Percentiles rank a stretch among this genome's conserved stretches.
Conservation (phyloP, 2,113 vertebrate genomes). For the Cyphomyrus discorhynchus region DNA sequence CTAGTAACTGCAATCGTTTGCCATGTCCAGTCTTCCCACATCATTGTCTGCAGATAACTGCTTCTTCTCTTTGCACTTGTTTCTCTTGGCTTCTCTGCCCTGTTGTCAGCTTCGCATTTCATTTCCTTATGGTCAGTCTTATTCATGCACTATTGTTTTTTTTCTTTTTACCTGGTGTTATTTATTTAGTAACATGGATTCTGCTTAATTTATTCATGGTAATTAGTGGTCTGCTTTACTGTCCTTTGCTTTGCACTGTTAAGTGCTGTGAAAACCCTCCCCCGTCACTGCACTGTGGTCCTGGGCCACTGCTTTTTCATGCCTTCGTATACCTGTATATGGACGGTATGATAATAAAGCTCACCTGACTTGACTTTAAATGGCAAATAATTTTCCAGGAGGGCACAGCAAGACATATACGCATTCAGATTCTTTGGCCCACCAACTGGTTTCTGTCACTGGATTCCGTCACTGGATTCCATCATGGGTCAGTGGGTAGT, state of each 20-base stretch:
- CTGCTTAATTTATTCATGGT: neutral
- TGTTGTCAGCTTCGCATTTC: neutral
- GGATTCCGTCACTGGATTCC: neutral
- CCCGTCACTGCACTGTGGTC: neutral
- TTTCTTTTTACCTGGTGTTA: neutral
- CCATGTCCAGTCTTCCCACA: neutral
- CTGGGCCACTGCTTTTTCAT: neutral
- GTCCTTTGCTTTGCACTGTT: neutral
- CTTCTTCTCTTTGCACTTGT: neutral
- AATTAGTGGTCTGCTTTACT: neutral
- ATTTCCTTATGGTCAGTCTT: neutral
- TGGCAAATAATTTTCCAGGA: neutral
- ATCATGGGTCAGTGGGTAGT: neutral
- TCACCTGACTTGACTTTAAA: neutral
- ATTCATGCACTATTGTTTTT: neutral
- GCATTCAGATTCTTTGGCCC: neutral
- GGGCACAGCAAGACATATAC: neutral
- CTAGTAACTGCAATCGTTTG: neutral
- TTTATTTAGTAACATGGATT: neutral
- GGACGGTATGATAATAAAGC: neutral
- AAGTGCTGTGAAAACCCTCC: neutral
- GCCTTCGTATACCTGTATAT: neutral
- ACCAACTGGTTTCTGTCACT: neutral
- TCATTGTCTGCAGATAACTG: neutral
- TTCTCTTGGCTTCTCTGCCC: neutral